A percentile compares a stretch with the other conserved stretches of the same genome.
These are phyloP conservation scores for Tokudaia muenninki DNA, from an alignment of 2,797 vertebrate species.

Conservation along the genomic window DNA sequence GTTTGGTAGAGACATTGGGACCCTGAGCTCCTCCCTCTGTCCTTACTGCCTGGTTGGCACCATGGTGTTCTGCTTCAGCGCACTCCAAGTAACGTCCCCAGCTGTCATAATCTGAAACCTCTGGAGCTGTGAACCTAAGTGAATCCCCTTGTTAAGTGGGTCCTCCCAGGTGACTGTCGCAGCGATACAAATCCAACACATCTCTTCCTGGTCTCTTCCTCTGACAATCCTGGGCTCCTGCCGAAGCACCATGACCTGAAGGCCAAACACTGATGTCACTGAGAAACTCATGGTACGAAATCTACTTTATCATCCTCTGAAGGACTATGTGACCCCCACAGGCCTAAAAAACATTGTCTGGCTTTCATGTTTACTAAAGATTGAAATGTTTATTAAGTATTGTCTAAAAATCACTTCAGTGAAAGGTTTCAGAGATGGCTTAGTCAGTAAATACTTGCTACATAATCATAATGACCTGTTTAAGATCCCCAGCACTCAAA, in stretches of 20 bases:
- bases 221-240: background rate
- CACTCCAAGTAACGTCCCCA: background rate
- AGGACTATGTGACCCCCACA: background rate
- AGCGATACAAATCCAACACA: background rate
- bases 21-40: background rate
- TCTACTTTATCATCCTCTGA: background rate
- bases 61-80: background rate
- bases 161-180: background rate
- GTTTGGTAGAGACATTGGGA: background rate
- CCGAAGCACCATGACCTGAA: background rate
- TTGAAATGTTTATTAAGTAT: background rate
- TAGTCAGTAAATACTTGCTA: background rate
- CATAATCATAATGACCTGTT: too few species aligned
- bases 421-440: background rate
- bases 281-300: background rate
- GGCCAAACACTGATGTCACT: background rate
- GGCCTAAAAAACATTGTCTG: background rate
- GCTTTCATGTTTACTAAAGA: slow-evolving; percentile 36
- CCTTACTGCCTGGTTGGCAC: background rate
- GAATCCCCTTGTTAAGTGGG: background rate
- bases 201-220: background rate
- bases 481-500: background rate
- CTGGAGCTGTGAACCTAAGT: background rate
- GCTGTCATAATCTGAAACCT: background rate
- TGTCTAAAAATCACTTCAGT: slow-evolving; percentile 26